Base-by-base conservation (phyloP, 2,113 vertebrate species). In the Oceanites oceanicus region DNA sequence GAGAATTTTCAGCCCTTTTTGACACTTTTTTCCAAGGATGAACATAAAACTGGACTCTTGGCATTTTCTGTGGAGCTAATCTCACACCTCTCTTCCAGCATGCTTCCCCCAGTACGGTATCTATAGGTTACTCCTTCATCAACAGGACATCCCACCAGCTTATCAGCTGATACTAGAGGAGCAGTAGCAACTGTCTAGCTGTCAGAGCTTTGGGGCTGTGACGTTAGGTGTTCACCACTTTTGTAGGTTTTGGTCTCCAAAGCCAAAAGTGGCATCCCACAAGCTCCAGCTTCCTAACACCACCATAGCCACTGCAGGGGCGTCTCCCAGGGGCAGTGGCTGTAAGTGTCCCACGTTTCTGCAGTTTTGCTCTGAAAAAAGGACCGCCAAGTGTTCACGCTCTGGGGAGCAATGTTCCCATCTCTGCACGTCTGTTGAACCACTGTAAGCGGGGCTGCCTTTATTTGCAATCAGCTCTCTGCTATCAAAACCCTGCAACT, bases 341-440 rank as follows among this genome's bases (percentile, higher is more conserved):
- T 81, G 8, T 40, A 47, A 10, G 2, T 1, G 1, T 47, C 63
- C 45, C n/a, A 5, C 11, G 15, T 34, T 80, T 73, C 45, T 84
- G 53, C 73, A 29, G 34, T 38, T 86, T 26, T 56, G n/a, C 40
- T 55, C 22, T 40, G 68, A 42, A 26, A 52, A 93, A 68, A 80
- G 23, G 17, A 29, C 18, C 1, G 3, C 40, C 20, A 59, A 26
- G 15, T 12, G 11, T 21, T 91, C 29, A 13, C 1, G 4, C n/a
- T 63, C 2, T 1, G 0, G 3, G 49, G 18, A 72, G 38, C 21
- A 34, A 1, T 1, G 1, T 34, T 55, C 26, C 40, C 16, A 26
- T 67, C 78, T 40, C 72, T 78, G 27, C 30, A 26, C 66, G 23
- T 26, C 68, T 62, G 55, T 19, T 38, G 55, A 44, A 58, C 15